phyloP scores from a whole-genome alignment of 2,888 invertebrate species.

The Melikaiella ostensackeni region DNA sequence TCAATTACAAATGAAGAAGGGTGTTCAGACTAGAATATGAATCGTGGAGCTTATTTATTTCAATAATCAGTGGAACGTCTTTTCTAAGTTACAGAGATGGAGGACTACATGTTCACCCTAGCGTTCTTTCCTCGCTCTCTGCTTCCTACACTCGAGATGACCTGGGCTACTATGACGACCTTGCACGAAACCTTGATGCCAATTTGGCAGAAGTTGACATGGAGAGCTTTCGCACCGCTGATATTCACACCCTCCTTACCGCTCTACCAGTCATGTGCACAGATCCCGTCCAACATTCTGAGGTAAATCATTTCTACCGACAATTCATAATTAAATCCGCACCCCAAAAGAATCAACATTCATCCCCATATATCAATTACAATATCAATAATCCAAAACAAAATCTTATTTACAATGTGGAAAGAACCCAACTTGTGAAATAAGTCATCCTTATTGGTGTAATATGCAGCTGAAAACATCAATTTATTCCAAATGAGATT shows the following conservation, averaged over 20 bases:
- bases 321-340: neutral
- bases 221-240: constrained; percentile 95
- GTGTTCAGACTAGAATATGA: neutral
- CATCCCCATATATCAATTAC: neutral
- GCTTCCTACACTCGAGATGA: constrained; percentile 87
- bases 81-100: constrained; percentile 85
- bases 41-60: constrained; percentile 25
- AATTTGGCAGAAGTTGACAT: constrained; percentile 96
- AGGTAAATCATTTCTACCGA: constrained; percentile 60
- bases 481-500: neutral
- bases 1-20: neutral
- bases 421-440: neutral
- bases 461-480: neutral
- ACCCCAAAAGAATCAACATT: neutral
- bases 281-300: constrained; percentile 75
- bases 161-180: constrained; percentile 87
- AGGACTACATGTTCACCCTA: constrained; percentile 87
- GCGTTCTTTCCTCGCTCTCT: constrained; percentile 89
- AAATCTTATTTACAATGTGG: neutral
- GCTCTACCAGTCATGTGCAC: constrained; percentile 84
- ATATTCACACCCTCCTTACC: constrained; percentile 91
- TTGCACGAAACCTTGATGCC: constrained; percentile 93
- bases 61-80: neutral
- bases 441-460: neutral
- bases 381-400: neutral